Evolutionary conservation across 2,888 invertebrate genomes (phyloP), one percentile per base, ranked within the genome.

Genomic region (Rosalia funebris): DNA sequence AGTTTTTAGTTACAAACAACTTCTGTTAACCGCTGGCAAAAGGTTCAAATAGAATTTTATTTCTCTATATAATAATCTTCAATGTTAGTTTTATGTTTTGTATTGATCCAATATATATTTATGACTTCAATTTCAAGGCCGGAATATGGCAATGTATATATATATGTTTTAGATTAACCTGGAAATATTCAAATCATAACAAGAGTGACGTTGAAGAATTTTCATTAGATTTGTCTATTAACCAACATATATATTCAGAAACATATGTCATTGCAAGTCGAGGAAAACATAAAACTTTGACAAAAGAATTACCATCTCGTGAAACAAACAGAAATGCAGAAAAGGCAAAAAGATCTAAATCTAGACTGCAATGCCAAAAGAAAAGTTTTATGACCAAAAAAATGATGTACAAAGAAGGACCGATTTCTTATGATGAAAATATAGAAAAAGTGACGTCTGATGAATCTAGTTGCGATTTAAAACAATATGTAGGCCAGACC

Each of bases 401-500:
- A 34, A 55, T 64, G n/a, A 59, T 62, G 4, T 61, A 68, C 39
- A 61, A 61, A 48, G 65, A 65, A 2, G 66, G 62, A 32, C 48
- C 61, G 1, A 37, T 57, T 1, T 52, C 57, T 19, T 16, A 48
- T 5, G 67, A 67, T 48, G 69, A 68, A 37, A 63, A 73, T 37
- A 72, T 69, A 41, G 68, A 66, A 45, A 76, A 76, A 62, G 72
- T 70, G 2, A 72, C 83, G 0, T 82, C 83, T 0, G 83, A 84
- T 66, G 83, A 83, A 62, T 83, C 83, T 1, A 83, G 83, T 68
- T 81, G 79, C 55, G 82, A 75, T 52, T 65, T 59, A 19, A 62
- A 67, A 44, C 65, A 69, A 41, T 39, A 63, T 0, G 53, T 65
- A 10, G 72, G 65, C 42, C 78, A 79, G 67, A 71, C 71, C 12